Evolutionary conservation across 2,797 vertebrate species (phyloP).

Genomic region (Tragelaphus oryx): DNA sequence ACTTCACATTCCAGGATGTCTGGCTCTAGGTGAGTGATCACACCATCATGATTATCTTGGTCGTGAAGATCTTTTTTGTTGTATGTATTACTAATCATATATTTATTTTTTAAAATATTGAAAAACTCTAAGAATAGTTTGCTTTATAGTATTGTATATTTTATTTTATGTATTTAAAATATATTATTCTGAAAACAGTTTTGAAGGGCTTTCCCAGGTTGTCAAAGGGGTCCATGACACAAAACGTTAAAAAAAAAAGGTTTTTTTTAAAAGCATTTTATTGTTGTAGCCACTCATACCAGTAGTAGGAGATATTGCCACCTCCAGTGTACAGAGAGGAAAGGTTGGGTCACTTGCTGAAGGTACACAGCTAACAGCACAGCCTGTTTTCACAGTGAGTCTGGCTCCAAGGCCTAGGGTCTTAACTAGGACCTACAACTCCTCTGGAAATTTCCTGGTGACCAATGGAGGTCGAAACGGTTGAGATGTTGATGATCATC

Average conservation of each 20-base stretch:
- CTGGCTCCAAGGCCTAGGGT: not conserved
- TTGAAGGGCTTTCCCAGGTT: not conserved
- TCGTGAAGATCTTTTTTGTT: not conserved
- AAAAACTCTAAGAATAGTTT: not conserved
- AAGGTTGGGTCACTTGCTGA: not conserved
- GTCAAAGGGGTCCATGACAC: not conserved
- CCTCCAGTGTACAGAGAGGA: not conserved
- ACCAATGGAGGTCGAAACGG: not conserved
- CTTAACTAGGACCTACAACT: not conserved
- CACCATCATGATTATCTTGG: too few species aligned
- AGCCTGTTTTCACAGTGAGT: not conserved
- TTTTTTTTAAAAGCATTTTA: not conserved
- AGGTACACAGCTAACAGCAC: not conserved
- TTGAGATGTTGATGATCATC: not conserved
- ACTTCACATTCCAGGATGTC: too few species aligned
- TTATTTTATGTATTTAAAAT: not conserved
- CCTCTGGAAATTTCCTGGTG: not conserved
- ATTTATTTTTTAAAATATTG: not conserved
- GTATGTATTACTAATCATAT: not conserved
- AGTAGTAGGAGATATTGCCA: not conserved
- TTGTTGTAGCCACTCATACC: not conserved
- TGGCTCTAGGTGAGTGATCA: too few species aligned
- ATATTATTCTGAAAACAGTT: not conserved
- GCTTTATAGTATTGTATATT: not conserved
- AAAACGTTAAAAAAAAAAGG: not conserved